phyloP scores from a whole-genome alignment of 2,797 vertebrate species.

The Helicolenus hilgendorfi region DNA sequence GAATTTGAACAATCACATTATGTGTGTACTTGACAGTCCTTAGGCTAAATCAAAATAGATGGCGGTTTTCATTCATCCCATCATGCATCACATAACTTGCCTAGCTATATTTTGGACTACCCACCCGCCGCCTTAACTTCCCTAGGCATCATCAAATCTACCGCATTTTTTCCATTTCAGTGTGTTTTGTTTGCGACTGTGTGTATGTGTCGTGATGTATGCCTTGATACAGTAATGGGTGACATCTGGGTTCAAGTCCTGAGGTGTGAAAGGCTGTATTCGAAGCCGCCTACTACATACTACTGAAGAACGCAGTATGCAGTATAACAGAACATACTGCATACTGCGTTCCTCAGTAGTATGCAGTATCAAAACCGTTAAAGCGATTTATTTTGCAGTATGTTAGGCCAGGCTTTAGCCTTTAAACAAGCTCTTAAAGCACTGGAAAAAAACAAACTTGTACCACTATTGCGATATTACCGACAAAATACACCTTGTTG shows the following conservation, averaged over 20 bases:
- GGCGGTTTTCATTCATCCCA: slow-evolving; percentile 44
- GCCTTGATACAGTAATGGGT: slow-evolving; percentile 25
- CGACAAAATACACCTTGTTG: no score
- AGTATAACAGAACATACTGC: no score
- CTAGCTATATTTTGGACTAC: slow-evolving; percentile 25
- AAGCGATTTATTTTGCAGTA: no score
- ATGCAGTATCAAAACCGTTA: no score
- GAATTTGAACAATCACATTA: neutral
- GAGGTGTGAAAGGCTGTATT: neutral
- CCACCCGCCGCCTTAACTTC: slow-evolving; percentile 5
- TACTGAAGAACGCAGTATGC: no score
- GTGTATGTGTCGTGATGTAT: slow-evolving; percentile 28
- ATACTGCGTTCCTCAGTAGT: no score
- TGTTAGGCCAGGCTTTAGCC: no score
- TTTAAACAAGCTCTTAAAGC: no score
- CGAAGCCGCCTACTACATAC: no score
- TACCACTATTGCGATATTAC: no score
- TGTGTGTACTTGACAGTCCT: neutral
- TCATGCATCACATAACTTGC: slow-evolving; percentile 36
- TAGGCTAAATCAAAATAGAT: slow-evolving; percentile 35
- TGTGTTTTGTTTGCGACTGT: slow-evolving; percentile 24
- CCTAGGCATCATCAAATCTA: slow-evolving; percentile 4
- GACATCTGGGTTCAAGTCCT: slow-evolving; percentile 27
- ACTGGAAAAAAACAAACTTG: no score
- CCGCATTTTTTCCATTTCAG: slow-evolving; percentile 44